These are phyloP conservation scores for Caenorhabditis sp. DNA, from an alignment of 2,888 invertebrate species.

Conservation along the genomic window DNA sequence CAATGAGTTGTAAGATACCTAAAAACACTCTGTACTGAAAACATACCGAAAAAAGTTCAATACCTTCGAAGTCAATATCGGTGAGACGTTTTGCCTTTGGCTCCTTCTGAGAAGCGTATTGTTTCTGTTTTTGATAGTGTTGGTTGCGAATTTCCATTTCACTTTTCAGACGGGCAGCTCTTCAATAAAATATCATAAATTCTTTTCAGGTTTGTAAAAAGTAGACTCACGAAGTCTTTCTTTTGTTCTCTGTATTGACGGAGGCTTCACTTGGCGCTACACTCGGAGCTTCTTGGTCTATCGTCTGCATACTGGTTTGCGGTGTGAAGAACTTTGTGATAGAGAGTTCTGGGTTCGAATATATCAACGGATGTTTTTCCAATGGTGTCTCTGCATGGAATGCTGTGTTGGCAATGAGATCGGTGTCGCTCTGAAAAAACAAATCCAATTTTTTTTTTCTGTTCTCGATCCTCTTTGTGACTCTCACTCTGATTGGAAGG, in stretches of 20 bases:
- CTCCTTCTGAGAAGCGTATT: slow-evolving; percentile 66
- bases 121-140: slow-evolving; percentile 73
- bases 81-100: slow-evolving; percentile 55
- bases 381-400: not conserved
- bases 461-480: not conserved
- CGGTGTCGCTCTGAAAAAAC: slow-evolving; percentile 67
- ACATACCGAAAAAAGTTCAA: not conserved
- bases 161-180: slow-evolving; percentile 62
- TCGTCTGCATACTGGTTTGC: slow-evolving; percentile 25
- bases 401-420: slow-evolving; percentile 56
- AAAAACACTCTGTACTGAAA: too few relatives aligned
- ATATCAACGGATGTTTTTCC: slow-evolving; percentile 66
- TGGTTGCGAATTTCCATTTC: slow-evolving; percentile 74
- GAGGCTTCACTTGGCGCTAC: slow-evolving; percentile 61
- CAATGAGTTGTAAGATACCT: slow-evolving; percentile 83
- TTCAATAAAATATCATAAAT: not conserved
- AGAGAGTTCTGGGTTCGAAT: slow-evolving; percentile 66
- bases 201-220: too few relatives aligned
- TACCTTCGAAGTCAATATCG: slow-evolving; percentile 76
- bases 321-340: slow-evolving; percentile 39
- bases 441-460: not conserved
- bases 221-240: slow-evolving; percentile 45
- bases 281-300: slow-evolving; percentile 35
- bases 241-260: slow-evolving; percentile 29
- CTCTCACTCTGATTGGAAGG: slow-evolving; percentile 42